Evolutionary conservation across 2,113 vertebrate genomes (phyloP).

Genomic region (Bombycilla garrulus): DNA sequence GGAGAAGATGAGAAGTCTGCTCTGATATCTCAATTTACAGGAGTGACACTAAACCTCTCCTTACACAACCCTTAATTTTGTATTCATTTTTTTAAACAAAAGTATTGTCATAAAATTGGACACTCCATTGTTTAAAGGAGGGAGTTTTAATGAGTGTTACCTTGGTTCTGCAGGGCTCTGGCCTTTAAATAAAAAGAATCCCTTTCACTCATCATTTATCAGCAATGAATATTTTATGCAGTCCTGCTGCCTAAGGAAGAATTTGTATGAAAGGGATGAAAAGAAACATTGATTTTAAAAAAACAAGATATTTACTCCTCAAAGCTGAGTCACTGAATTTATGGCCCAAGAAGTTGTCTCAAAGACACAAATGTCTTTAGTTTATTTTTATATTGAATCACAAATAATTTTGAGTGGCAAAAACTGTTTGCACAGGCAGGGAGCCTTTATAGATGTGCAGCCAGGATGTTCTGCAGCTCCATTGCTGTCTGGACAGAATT

Average conservation of each 20-base stretch:
- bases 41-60: neutral
- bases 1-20: neutral
- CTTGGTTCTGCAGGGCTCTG: neutral
- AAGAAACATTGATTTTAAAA: conserved; percentile 47
- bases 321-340: conserved; percentile 46
- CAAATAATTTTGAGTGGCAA: neutral
- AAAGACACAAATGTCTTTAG: neutral
- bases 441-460: neutral
- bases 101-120: neutral
- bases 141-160: neutral
- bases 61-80: neutral
- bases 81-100: neutral
- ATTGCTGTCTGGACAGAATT: neutral
- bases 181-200: neutral
- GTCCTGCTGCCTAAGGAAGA: conserved; percentile 52
- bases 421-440: neutral
- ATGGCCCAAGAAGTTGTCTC: conserved; percentile 23
- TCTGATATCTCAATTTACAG: neutral
- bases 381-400: neutral
- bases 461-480: neutral
- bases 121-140: neutral
- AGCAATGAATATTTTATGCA: conserved; percentile 44
- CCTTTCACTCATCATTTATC: neutral
- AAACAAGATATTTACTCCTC: conserved; percentile 59
- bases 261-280: conserved; percentile 9